Evolutionary conservation across 2,888 invertebrate genomes (phyloP).

Genomic region (Phymatocera aterrima): DNA sequence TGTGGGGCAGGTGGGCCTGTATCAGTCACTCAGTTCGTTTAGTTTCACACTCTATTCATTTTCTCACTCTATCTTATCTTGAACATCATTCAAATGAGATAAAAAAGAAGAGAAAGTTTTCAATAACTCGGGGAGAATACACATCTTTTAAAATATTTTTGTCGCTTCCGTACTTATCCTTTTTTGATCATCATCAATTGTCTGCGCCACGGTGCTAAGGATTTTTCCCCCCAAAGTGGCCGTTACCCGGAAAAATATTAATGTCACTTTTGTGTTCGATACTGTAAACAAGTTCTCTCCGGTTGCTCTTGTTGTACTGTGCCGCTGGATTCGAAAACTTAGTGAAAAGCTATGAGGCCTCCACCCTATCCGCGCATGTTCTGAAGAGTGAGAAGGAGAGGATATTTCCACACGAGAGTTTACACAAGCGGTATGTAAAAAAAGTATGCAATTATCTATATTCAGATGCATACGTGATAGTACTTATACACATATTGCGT

Average conservation of each 20-base stretch:
- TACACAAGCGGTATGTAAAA: slow-evolving; percentile 8
- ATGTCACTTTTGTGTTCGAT: too few relatives aligned
- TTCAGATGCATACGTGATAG: not conserved
- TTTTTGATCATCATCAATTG: too few relatives aligned
- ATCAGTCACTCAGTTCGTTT: not conserved
- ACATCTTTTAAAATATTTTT: too few relatives aligned
- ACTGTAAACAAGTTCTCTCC: not conserved
- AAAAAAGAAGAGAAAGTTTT: too few relatives aligned
- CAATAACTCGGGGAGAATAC: too few relatives aligned
- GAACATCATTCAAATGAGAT: too few relatives aligned
- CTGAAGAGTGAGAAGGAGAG: not conserved
- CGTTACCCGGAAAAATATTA: too few relatives aligned
- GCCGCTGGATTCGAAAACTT: not conserved
- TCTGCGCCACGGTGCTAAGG: too few relatives aligned
- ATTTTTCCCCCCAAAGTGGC: too few relatives aligned
- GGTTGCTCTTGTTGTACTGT: not conserved
- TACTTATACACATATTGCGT: not conserved
- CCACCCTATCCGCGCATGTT: not conserved
- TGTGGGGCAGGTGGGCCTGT: slow-evolving; percentile 30
- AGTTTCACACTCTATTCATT: too few relatives aligned
- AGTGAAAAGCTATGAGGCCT: slow-evolving; percentile 7
- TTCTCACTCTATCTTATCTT: too few relatives aligned
- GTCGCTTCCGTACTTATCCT: too few relatives aligned
- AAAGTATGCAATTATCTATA: not conserved
- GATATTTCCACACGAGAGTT: slow-evolving; percentile 13